Evolutionary conservation across 2,888 invertebrate genomes (phyloP).

Genomic region (Shargacucullia verbasci): DNA sequence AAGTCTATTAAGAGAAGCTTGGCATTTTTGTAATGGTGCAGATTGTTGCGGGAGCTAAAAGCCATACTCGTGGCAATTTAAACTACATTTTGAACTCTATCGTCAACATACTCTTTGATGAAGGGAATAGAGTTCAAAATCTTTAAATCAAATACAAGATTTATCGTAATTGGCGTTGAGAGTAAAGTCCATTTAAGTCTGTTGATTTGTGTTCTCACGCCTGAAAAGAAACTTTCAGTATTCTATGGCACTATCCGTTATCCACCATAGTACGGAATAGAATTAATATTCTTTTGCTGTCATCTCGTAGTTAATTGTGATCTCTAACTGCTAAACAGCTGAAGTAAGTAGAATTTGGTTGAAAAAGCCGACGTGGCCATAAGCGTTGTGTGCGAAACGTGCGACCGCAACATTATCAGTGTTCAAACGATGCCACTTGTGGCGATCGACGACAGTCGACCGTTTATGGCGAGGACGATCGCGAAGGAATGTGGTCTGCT

Average conservation of each 20-base stretch:
- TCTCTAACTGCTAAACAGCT: slow-evolving; percentile 65
- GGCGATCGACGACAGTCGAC: slow-evolving; percentile 74
- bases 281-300: slow-evolving; percentile 42
- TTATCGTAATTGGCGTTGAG: slow-evolving; percentile 40
- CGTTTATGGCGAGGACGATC: slow-evolving; percentile 84
- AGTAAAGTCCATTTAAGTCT: slow-evolving; percentile 32
- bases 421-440: slow-evolving; percentile 70
- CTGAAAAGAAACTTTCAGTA: slow-evolving; percentile 36
- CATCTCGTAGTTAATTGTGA: slow-evolving; percentile 61
- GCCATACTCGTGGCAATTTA: too few species aligned
- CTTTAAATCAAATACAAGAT: slow-evolving; percentile 21
- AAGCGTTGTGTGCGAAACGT: slow-evolving; percentile 79
- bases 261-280: slow-evolving; percentile 13
- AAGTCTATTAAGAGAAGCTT: too few species aligned
- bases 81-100: too few species aligned
- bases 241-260: slow-evolving; percentile 33
- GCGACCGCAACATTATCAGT: slow-evolving; percentile 78
- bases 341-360: slow-evolving; percentile 57
- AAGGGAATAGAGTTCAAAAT: slow-evolving; percentile 30
- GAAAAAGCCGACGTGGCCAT: slow-evolving; percentile 74
- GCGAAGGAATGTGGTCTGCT: slow-evolving; percentile 80
- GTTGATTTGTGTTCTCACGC: slow-evolving; percentile 47
- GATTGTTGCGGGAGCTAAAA: too few species aligned
- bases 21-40: too few species aligned
- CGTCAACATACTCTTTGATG: neutral